A percentile compares a stretch with the other conserved stretches of the same genome.
Conservation (phyloP, 2,888 invertebrate genomes). For the Aquatica leii region DNA sequence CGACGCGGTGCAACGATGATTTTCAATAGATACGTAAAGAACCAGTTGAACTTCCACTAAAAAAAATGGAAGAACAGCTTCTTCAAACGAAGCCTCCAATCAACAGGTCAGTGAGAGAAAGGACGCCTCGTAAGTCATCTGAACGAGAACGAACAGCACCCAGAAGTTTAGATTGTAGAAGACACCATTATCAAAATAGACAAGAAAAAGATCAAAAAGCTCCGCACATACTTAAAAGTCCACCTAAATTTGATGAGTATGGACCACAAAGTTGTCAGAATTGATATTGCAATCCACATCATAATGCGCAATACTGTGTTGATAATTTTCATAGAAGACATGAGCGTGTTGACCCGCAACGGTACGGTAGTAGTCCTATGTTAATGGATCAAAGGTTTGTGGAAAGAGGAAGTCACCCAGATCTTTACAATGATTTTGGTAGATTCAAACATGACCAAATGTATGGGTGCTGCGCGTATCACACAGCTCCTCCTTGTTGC, state of each 20-base stretch:
- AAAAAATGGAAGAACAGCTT: constrained; percentile 54
- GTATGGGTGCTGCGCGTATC: constrained; percentile 56
- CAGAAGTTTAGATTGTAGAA: constrained; percentile 57
- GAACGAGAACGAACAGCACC: constrained; percentile 52
- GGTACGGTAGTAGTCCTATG: constrained; percentile 62
- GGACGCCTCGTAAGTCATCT: constrained; percentile 46
- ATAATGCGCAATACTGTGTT: constrained; percentile 50
- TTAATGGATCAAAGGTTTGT: constrained; percentile 53
- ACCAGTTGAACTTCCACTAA: constrained; percentile 40
- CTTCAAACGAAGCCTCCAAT: constrained; percentile 52
- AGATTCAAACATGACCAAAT: constrained; percentile 43
- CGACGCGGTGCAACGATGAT: constrained; percentile 71
- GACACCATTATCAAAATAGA: constrained; percentile 63
- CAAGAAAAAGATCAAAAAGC: constrained; percentile 72
- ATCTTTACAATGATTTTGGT: constrained; percentile 54
- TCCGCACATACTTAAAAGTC: constrained; percentile 62
- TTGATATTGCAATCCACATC: constrained; percentile 55
- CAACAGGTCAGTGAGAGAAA: constrained; percentile 48
- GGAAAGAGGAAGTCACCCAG: constrained; percentile 57
- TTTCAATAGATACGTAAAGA: constrained; percentile 72
- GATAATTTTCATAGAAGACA: constrained; percentile 69
- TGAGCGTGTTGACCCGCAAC: constrained; percentile 61
- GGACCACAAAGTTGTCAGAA: constrained; percentile 48
- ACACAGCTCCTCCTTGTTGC: constrained; percentile 55
- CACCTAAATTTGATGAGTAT: constrained; percentile 56